Evolutionary conservation across 2,113 vertebrate genomes (phyloP), one percentile per base, ranked within the genome.

Genomic region (Ptychochromis oligacanthus): DNA sequence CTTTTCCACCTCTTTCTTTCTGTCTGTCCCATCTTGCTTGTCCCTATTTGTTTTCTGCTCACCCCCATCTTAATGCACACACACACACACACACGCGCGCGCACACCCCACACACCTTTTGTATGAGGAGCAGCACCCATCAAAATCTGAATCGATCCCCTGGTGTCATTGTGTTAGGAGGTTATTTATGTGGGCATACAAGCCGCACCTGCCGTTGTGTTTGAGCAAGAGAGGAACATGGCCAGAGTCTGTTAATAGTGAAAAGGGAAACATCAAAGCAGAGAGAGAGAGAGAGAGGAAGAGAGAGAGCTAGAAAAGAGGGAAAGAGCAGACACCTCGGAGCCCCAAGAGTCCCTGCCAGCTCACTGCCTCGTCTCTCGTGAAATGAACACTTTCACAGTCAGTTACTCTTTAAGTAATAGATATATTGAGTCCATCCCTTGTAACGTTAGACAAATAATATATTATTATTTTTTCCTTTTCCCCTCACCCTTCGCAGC

Each of bases 111-210:
- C 77, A 80, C 75, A 90, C 92, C 95, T 96, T 97, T 95, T 98
- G 97, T 98, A 96, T 96, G 96, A 95, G 89, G 81, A 81, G 86
- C 87, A 81, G 96, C 96, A 96, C 97, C 97, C 97, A 97, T 99
- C 97, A 99, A 97, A 95, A 97, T 97, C 97, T 94, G 95, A 97
- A 98, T 99, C 97, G 97, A 99, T 99, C 96, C 96, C 86, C 92
- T 86, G 84, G 95, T 97, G 97, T 98, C 97, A 96, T 97, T 96
- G 95, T 96, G 97, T 96, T 96, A 96, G 97, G 96, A 97, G 97
- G 97, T 99, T 99, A 99, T 99, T 98, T 99, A 98, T 97, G 97
- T 97, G 97, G 97, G 97, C 97, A 97, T 98, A 97, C 98, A 98
- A 98, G 98, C 98, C 97, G 96, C 96, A 97, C 97, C 97, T 97